These are phyloP conservation scores for Neelides sp. DNA, from an alignment of 1,140 invertebrate species.

Conservation along the genomic window DNA sequence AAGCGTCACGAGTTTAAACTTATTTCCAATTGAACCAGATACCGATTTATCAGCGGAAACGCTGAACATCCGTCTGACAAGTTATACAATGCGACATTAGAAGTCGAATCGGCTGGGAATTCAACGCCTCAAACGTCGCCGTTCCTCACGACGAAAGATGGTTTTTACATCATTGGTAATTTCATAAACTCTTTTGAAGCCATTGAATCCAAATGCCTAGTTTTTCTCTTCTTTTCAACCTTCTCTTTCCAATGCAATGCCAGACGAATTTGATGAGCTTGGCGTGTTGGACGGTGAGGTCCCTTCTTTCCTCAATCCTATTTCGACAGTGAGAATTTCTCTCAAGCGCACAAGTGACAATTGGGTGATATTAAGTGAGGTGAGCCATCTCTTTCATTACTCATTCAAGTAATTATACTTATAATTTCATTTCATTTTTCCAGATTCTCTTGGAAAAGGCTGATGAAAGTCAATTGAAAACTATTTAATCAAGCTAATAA, in stretches of 20 bases:
- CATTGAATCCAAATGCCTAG: slow-evolving; percentile 11
- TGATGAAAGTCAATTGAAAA: too few relatives aligned
- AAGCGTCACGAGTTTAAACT: too few relatives aligned
- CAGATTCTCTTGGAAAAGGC: too few relatives aligned
- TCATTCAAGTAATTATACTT: too few relatives aligned
- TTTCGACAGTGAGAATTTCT: slow-evolving; percentile 56
- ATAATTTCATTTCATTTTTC: too few relatives aligned
- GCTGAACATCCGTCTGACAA: slow-evolving; percentile 79
- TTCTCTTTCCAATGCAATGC: too few relatives aligned
- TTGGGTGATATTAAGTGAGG: slow-evolving; percentile 83
- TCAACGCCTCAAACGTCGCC: slow-evolving; percentile 20
- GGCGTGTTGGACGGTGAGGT: slow-evolving; percentile 63
- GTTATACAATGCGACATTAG: slow-evolving; percentile 77
- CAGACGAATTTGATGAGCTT: slow-evolving; percentile 60
- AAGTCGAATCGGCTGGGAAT: slow-evolving; percentile 50
- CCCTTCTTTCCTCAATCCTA: slow-evolving; percentile 50
- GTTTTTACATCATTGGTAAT: slow-evolving; percentile 55
- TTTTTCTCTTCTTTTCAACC: slow-evolving; percentile 7
- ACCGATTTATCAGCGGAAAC: slow-evolving; percentile 80
- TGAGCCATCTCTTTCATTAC: too few relatives aligned
- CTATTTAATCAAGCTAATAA: too few relatives aligned
- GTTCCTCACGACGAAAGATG: slow-evolving; percentile 50
- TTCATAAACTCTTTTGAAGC: slow-evolving; percentile 17
- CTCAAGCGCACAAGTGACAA: slow-evolving; percentile 69
- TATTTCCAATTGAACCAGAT: slow-evolving; percentile 42